Conservation (phyloP, 2,888 invertebrate species). For the Heliconius aoede region DNA sequence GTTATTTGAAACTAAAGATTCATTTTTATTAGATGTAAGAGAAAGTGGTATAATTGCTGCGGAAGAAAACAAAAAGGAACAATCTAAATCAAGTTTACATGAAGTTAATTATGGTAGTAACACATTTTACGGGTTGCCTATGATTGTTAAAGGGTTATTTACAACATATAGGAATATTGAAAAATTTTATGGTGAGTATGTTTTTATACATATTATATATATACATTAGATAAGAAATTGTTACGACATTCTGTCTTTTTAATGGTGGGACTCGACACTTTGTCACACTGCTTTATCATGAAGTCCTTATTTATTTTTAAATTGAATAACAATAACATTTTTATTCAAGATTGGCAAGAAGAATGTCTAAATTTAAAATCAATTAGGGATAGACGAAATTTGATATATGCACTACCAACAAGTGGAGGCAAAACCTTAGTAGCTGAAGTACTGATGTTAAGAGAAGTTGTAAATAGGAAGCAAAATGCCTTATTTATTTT, state of each 20-base stretch:
- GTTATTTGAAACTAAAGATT: slow-evolving; percentile 73
- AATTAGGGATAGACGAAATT: slow-evolving; percentile 88
- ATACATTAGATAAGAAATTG: background rate
- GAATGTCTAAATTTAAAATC: slow-evolving; percentile 93
- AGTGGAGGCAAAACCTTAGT: slow-evolving; percentile 99
- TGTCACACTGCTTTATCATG: background rate
- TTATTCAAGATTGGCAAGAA: slow-evolving; percentile 94
- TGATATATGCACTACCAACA: slow-evolving; percentile 96
- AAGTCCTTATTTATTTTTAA: background rate
- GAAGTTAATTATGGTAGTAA: slow-evolving; percentile 47
- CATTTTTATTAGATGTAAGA: slow-evolving; percentile 71
- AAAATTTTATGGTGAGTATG: slow-evolving; percentile 89
- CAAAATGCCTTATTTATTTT: slow-evolving; percentile 94
- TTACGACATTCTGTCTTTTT: background rate
- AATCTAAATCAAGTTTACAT: slow-evolving; percentile 44
- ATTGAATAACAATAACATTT: background rate
- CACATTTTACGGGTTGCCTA: slow-evolving; percentile 91
- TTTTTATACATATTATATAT: background rate
- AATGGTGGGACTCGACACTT: too few species aligned
- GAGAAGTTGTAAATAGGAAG: slow-evolving; percentile 91
- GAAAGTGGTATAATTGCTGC: slow-evolving; percentile 60
- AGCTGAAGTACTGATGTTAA: slow-evolving; percentile 96
- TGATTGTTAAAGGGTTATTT: slow-evolving; percentile 87
- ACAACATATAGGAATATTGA: slow-evolving; percentile 90
- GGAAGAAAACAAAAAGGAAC: slow-evolving; percentile 47